phyloP scores from a whole-genome alignment of 2,888 invertebrate genomes.

The Apamea crenata region DNA sequence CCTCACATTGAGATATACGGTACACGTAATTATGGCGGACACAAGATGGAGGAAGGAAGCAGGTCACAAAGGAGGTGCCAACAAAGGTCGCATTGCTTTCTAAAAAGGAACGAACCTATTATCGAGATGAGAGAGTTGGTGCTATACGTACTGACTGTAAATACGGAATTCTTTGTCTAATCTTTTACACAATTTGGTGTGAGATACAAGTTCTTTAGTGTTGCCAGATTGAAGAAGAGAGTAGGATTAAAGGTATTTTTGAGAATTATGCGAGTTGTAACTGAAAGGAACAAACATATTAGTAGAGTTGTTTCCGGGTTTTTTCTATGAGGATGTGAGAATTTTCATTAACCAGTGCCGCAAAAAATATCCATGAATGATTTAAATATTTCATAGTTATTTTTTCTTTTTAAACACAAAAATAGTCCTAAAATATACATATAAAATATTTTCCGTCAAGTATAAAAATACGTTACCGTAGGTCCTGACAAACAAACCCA shows the following conservation, averaged over 20 bases:
- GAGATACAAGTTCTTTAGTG: slow-evolving; percentile 6
- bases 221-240: background rate
- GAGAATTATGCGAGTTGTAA: background rate
- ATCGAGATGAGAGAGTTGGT: slow-evolving; percentile 34
- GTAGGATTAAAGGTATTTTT: too few relatives aligned
- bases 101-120: slow-evolving; percentile 44
- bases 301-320: too few relatives aligned
- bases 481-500: background rate
- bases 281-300: background rate
- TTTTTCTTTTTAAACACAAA: background rate
- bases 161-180: slow-evolving; percentile 30
- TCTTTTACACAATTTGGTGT: slow-evolving; percentile 4
- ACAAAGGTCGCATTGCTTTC: slow-evolving; percentile 50
- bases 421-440: too few relatives aligned
- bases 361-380: background rate
- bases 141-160: slow-evolving; percentile 29
- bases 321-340: background rate
- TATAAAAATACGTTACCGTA: background rate
- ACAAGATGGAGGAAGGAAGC: slow-evolving; percentile 56
- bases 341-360: background rate
- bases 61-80: slow-evolving; percentile 47
- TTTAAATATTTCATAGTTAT: background rate
- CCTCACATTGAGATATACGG: slow-evolving; percentile 28
- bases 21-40: slow-evolving; percentile 44
- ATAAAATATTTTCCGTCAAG: too few relatives aligned